phyloP scores from a whole-genome alignment of 2,797 vertebrate genomes.

The Pteronotus mesoamericanus region DNA sequence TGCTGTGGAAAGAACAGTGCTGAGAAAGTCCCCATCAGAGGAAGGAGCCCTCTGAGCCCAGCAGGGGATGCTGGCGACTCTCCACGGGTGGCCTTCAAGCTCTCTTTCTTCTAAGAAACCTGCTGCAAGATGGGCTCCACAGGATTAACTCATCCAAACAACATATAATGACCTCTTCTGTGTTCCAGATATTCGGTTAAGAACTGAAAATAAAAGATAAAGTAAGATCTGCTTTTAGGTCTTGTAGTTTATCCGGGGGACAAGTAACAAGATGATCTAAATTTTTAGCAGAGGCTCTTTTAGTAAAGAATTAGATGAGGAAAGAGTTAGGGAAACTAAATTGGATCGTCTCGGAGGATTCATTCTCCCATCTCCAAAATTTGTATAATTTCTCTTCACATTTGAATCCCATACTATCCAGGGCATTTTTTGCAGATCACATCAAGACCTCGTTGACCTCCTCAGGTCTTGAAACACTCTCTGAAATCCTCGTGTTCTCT shows the following conservation, averaged over 20 bases:
- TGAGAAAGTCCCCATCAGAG: not conserved
- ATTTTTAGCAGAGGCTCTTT: not conserved
- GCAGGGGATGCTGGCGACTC: accelerated
- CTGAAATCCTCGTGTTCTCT: not conserved
- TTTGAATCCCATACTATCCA: not conserved
- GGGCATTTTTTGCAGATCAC: not conserved
- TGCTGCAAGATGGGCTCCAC: not conserved
- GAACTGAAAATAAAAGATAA: constrained; percentile 46
- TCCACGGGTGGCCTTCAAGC: not conserved
- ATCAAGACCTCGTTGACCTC: not conserved
- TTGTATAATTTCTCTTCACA: not conserved
- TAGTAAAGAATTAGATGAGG: not conserved
- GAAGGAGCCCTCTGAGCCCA: not conserved
- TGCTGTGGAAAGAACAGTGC: not conserved
- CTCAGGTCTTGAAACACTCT: not conserved
- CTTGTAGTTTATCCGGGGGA: not conserved
- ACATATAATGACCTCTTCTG: not conserved
- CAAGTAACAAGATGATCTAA: not conserved
- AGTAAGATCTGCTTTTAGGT: not conserved
- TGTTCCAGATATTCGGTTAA: constrained; percentile 33
- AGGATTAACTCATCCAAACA: constrained; percentile 12
- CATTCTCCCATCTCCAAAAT: not conserved
- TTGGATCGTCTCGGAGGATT: not conserved
- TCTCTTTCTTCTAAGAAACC: not conserved
- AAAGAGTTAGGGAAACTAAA: not conserved